Evolutionary conservation across 2,797 vertebrate genomes (phyloP).

Genomic region (Fistularia tabacaria): DNA sequence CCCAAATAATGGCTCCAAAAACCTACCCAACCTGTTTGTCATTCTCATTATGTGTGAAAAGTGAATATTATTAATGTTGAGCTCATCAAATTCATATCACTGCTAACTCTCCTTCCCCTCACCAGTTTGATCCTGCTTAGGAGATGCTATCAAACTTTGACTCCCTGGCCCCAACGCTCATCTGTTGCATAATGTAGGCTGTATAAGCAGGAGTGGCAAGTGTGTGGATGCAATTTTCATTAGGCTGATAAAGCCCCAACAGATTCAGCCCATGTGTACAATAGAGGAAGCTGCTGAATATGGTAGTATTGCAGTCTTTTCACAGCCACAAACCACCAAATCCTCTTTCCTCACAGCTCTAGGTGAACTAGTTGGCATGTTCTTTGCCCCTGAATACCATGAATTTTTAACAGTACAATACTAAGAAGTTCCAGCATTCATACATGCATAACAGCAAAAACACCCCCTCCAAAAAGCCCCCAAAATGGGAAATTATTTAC

Average conservation of each 20-base stretch:
- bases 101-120: constrained; percentile 59
- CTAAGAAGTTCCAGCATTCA: constrained; percentile 35
- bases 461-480: background rate
- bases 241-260: constrained; percentile 60
- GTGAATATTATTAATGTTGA: constrained; percentile 75
- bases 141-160: constrained; percentile 71
- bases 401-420: constrained; percentile 53
- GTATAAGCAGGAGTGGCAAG: constrained; percentile 61
- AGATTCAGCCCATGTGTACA: constrained; percentile 46
- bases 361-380: constrained; percentile 59
- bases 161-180: constrained; percentile 66
- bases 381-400: constrained; percentile 44
- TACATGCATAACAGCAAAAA: constrained; percentile 31
- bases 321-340: constrained; percentile 47
- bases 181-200: constrained; percentile 77
- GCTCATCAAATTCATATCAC: constrained; percentile 74
- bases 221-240: constrained; percentile 74
- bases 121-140: constrained; percentile 69
- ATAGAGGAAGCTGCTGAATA: constrained; percentile 52
- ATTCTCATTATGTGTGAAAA: constrained; percentile 66
- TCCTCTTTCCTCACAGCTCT: constrained; percentile 53
- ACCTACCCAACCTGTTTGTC: constrained; percentile 58
- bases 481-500: constrained; percentile 54
- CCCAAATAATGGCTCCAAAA: constrained; percentile 48
- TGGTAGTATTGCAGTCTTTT: constrained; percentile 44